Conservation (phyloP, 2,797 vertebrate genomes). For the Knipowitschia caucasica region DNA sequence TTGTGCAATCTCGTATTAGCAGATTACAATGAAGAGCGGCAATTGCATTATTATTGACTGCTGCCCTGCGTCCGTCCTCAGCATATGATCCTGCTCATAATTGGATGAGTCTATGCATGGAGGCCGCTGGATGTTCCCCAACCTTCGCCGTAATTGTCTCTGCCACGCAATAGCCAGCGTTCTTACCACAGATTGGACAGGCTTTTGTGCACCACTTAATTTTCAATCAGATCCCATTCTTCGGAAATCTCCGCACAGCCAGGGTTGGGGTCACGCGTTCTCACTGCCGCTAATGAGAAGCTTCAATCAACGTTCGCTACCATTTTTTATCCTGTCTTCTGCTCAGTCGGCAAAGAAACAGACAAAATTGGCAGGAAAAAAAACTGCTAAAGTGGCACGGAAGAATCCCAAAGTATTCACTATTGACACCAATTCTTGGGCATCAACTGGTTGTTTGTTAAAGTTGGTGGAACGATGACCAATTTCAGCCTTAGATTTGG, state of each 20-base stretch:
- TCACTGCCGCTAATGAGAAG: slow-evolving; percentile 63
- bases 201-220: slow-evolving; percentile 65
- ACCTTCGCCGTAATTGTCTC: slow-evolving; percentile 55
- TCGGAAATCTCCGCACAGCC: slow-evolving; percentile 40
- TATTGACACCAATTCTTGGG: slow-evolving; percentile 24
- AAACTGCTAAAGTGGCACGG: slow-evolving; percentile 27
- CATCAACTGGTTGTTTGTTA: neutral
- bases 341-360: slow-evolving; percentile 39
- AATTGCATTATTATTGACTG: slow-evolving; percentile 18
- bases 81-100: slow-evolving; percentile 47
- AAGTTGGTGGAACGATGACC: slow-evolving; percentile 26
- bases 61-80: slow-evolving; percentile 33
- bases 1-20: no score
- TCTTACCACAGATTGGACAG: slow-evolving; percentile 47
- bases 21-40: neutral
- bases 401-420: slow-evolving; percentile 24
- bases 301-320: slow-evolving; percentile 59
- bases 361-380: slow-evolving; percentile 35
- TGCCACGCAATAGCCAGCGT: slow-evolving; percentile 28
- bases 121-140: slow-evolving; percentile 40
- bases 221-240: slow-evolving; percentile 69
- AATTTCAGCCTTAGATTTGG: slow-evolving; percentile 27
- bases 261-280: slow-evolving; percentile 50
- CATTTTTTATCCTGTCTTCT: slow-evolving; percentile 49
- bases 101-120: slow-evolving; percentile 47